Base-by-base conservation (phyloP, 53 echinoderm and acorn worm species). In the Luidia sarsii region DNA sequence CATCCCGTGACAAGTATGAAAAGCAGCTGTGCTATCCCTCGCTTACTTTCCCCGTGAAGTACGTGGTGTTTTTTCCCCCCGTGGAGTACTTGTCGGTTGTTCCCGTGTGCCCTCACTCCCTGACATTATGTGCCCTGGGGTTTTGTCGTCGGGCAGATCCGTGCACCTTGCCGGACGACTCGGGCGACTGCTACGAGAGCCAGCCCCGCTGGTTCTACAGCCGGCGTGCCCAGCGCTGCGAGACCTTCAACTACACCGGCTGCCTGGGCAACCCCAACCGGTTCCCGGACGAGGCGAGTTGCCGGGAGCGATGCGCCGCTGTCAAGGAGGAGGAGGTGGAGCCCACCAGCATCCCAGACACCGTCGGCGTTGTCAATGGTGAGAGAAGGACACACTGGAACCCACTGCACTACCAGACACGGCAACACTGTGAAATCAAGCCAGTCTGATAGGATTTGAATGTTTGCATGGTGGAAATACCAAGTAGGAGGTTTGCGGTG, bases 201-300 rank as follows among this genome's bases (percentile, higher is more conserved):
- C 79, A 79, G 4, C 27, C 59, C 5, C 84, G 81, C 33, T 88
- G 86, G 88, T 93, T 77, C 65, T 96, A 88, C 75, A 82, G 93
- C 67, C 27, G 65, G 9, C 46, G 86, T 52, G 79, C 90, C 6
- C 66, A 85, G 15, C 70, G 62, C 49, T 96, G 97, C 45, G 91
- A 90, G 74, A 79, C 86, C 28, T 96, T 96, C 67, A 73, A 68
- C 71, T 96, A 96, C 70, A 85, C 86, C 29, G 97, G 97, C 64
- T 96, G 97, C 79, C 86, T 86, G 24, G 97, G 97, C 37, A 96
- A 96, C 63, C 91, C 90, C 37, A 96, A 96, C 56, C 65, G 92
- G 27, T 92, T 92, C 35, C 49, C 56, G 24, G 73, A 59, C 28
- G 56, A 21, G 2, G 33, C 14, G 36, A 43, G 36, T 29, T 92